Evolutionary conservation across 2,113 vertebrate genomes (phyloP).

Genomic region (Donacobius atricapilla): DNA sequence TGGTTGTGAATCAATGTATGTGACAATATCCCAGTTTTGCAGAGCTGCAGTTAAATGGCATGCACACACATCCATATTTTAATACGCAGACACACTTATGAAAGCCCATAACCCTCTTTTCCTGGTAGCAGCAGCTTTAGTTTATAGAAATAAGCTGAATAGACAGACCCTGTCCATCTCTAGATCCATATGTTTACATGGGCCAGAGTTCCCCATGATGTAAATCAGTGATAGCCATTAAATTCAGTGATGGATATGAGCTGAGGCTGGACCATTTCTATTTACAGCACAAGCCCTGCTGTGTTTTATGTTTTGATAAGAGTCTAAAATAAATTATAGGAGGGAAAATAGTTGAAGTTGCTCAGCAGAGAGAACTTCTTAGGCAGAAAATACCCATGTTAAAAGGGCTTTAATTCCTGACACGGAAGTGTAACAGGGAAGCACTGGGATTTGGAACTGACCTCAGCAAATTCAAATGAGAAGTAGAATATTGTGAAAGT

Average conservation of each 20-base stretch:
- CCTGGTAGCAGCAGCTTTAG: not conserved
- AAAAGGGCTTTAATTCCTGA: not conserved
- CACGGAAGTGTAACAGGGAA: not conserved
- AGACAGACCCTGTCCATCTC: not conserved
- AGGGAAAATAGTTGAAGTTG: not conserved
- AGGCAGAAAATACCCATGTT: not conserved
- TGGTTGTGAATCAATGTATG: not conserved
- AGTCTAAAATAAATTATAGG: conserved; percentile 4
- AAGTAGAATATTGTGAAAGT: not conserved
- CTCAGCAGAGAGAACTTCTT: not conserved
- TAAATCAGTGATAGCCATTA: not conserved
- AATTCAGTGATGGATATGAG: not conserved
- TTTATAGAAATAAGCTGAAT: not conserved
- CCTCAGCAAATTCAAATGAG: not conserved
- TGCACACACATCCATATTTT: not conserved
- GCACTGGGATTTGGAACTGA: not conserved
- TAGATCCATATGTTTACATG: not conserved
- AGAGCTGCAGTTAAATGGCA: not conserved
- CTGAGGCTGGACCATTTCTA: not conserved
- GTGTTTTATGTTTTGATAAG: conserved; percentile 36
- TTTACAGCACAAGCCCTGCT: conserved; percentile 33
- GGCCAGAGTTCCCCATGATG: not conserved
- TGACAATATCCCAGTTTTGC: not conserved
- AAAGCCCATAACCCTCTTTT: not conserved
- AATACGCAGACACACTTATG: not conserved